Base-by-base conservation (phyloP, 2,113 vertebrate species). In the Vanacampus margaritifer region DNA sequence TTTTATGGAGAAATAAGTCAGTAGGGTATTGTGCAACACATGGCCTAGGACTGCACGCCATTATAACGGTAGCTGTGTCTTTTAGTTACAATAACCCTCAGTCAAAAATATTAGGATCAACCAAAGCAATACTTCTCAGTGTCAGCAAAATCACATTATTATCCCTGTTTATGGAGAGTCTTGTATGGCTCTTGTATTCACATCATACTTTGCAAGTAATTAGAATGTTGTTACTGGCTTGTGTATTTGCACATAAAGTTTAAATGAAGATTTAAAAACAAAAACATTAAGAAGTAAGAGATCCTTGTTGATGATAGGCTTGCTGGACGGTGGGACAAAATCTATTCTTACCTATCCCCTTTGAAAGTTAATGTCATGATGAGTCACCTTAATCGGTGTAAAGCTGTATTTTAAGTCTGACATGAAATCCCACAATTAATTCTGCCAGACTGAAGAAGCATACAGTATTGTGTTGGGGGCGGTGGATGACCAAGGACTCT, bases 371-470 rank as follows among this genome's bases (percentile, higher is more conserved):
- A 63, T 68, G 72, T 14, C 39, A 16, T 62, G 60, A 67, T 78
- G 50, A 71, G 60, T 84, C 73, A 74, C 77, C 67, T 82, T 70
- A 75, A 72, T 77, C 69, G 69, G 64, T 78, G 80, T 70, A 72
- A 28, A 65, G 43, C 6, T 59, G 26, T 67, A 51, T 76, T 85
- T 82, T 58, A 73, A 76, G 72, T 68, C 53, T 3, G 21, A 59
- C 46, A 53, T 84, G 67, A 68, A 80, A 73, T 69, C 59, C 19
- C 6, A 62, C 51, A 69, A 71, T 59, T 58, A 57, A 70, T 76
- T 65, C 41, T 61, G 28, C 54, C 39, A 62, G 46, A 69, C 51
- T 58, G 57, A 53, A 48, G 45, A 41, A 43, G 48, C 16, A 35
- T 58, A 67, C 64, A n/a, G n/a, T n/a, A n/a, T n/a, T 37, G 35